Base-by-base conservation (phyloP, 2,797 vertebrate species). In the Natrix natrix region DNA sequence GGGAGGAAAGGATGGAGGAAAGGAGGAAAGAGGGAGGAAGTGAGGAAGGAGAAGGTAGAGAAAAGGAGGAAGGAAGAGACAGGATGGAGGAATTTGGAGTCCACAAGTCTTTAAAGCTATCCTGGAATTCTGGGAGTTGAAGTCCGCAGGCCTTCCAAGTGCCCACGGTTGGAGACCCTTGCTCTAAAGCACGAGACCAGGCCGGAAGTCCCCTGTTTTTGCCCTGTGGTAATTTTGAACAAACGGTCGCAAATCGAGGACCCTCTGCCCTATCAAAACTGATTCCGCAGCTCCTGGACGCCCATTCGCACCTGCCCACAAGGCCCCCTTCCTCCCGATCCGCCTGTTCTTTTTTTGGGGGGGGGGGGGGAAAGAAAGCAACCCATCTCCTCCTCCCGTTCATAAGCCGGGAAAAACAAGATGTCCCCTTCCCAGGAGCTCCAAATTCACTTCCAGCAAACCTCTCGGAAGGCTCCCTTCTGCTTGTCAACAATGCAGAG, bases 401-500 rank as follows among this genome's bases (percentile, higher is more conserved):
- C 0, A 56, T 90, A 17, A 93, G 92, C 37, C 0, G 55, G 12
- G 5, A 90, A 37, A 93, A 93, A 43, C 48, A 52, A 94, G 93
- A 93, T 94, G 91, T 93, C 92, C 95, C 93, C 86, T 66, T 22
- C 91, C 94, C n/a, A 95, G 94, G 93, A 90, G 91, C 95, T 93
- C 90, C 96, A 97, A 96, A 97, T 97, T 95, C 97, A 96, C 96
- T 96, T 63, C 94, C 95, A 95, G 96, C 94, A 96, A 97, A 52
- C 93, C 95, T 95, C 95, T 97, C 93, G 97, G 91, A 95, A 92
- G 88, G 94, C 94, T 94, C 37, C 22, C 28, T 96, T 97, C 95
- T 96, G 96, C 96, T 94, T 95, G 96, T 96, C 96, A 97, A 97
- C 97, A 98, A 95, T 96, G 96, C 95, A 96, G 96, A 96, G 96